Base-by-base conservation (phyloP, 2,888 invertebrate species). In the Argynnis bischoffii region DNA sequence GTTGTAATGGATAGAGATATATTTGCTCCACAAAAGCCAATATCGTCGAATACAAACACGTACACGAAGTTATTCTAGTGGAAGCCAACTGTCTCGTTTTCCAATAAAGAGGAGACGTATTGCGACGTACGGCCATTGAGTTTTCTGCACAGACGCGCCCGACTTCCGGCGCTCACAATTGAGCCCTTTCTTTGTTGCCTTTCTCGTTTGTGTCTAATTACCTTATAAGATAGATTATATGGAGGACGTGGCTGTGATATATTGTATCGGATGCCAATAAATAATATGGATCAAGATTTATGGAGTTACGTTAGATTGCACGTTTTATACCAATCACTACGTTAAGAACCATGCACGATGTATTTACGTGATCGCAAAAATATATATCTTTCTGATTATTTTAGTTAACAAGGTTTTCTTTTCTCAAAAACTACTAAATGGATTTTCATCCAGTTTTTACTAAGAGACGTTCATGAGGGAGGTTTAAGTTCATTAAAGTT, bases 81-180 rank as follows among this genome's bases (percentile, higher is more conserved):
- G 83, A 87, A 86, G 79, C 81, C 84, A 85, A 86, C 86, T 88
- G 87, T 87, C 87, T 89, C 88, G 86, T 88, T 90, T 89, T 86
- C 90, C 89, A 90, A 89, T 89, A 90, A 88, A 85, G 85, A 82
- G 76, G 53, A 59, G 79, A 89, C 85, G 86, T 89, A 91, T 90
- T 90, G 88, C 84, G 79, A 81, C 80, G 80, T 79, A 82, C 82
- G 83, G 82, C 82, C 85, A 88, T 89, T 88, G 87, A 87, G 85
- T 89, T 90, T 90, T 90, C 89, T 86, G 86, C 86, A 84, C 80
- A 84, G 84, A 84, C 83, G 85, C 85, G 81, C 79, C 71, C 78
- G 74, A 75, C 76, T 77, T 77, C 76, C 78, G 78, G 69, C 73
- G 70, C 78, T 72, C 56, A 72, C 71, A 72, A 73, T 75, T 76